Evolutionary conservation across 23 tunicate species (phyloP).

Genomic region (Diplosoma virens): DNA sequence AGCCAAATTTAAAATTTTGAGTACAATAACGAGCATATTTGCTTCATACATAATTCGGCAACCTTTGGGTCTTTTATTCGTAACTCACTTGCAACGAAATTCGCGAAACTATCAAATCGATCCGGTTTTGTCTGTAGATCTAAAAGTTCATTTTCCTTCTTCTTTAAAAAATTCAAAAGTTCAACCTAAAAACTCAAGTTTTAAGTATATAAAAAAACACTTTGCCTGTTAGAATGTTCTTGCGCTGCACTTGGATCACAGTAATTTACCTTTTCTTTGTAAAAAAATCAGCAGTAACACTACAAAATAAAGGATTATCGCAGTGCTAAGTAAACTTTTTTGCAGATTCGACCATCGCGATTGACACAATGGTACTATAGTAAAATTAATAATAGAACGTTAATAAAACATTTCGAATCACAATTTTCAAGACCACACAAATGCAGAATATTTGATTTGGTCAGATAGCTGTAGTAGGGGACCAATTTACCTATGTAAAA

Average conservation of each 20-base stretch:
- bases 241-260: too few species aligned
- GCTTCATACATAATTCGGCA: not conserved
- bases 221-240: too few species aligned
- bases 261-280: slow-evolving; percentile 30
- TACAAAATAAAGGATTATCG: too few species aligned
- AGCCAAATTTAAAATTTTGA: not conserved
- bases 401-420: too few species aligned
- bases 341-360: slow-evolving; percentile 29
- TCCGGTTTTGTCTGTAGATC: not conserved
- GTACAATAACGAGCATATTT: not conserved
- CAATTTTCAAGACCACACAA: too few species aligned
- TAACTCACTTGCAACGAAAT: slow-evolving; percentile 11
- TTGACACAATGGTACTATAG: slow-evolving; percentile 16
- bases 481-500: too few species aligned
- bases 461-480: too few species aligned
- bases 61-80: not conserved
- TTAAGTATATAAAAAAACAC: too few species aligned
- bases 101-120: slow-evolving; percentile 9
- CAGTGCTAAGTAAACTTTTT: not conserved
- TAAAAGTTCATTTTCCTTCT: not conserved
- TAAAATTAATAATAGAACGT: too few species aligned
- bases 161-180: not conserved
- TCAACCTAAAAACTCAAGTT: slow-evolving; percentile 6
- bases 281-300: too few species aligned
- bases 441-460: too few species aligned